Percentiles rank a stretch among this genome's conserved stretches.
Conservation (phyloP, 1,140 invertebrate genomes). For the Andricus grossulariae region DNA sequence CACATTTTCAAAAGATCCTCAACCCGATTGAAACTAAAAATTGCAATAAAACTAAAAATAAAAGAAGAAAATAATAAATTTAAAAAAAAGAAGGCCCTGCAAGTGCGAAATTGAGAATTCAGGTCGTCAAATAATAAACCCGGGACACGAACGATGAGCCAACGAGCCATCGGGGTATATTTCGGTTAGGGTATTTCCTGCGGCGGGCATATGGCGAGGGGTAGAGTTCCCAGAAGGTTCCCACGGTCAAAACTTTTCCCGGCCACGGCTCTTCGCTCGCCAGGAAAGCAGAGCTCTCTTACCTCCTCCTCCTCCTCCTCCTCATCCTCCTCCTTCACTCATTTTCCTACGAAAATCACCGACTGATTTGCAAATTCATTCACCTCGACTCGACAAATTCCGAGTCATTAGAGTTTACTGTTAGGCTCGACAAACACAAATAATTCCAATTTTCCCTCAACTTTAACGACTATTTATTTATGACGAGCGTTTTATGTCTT, state of each 20-base stretch:
- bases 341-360: conserved; percentile 16
- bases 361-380: conserved; percentile 4
- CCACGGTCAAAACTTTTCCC: conserved; percentile 75
- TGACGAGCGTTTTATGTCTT: background rate
- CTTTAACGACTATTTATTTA: too few relatives aligned
- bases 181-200: conserved; percentile 64
- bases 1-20: conserved; percentile 26
- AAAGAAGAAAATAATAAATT: background rate
- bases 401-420: background rate
- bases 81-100: too few relatives aligned
- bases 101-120: background rate
- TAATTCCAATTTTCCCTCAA: too few relatives aligned
- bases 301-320: too few relatives aligned
- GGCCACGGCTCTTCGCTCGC: conserved; percentile 48
- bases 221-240: conserved; percentile 73
- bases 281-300: conserved; percentile 40
- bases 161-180: conserved; percentile 49
- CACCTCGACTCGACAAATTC: background rate
- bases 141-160: conserved; percentile 39
- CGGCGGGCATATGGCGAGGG: conserved; percentile 70
- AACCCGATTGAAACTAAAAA: background rate
- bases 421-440: background rate
- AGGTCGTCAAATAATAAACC: conserved; percentile 34
- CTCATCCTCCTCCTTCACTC: too few relatives aligned
- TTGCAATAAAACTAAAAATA: background rate